phyloP scores from a whole-genome alignment of 2,888 invertebrate species.

The Monochamus alternatus region DNA sequence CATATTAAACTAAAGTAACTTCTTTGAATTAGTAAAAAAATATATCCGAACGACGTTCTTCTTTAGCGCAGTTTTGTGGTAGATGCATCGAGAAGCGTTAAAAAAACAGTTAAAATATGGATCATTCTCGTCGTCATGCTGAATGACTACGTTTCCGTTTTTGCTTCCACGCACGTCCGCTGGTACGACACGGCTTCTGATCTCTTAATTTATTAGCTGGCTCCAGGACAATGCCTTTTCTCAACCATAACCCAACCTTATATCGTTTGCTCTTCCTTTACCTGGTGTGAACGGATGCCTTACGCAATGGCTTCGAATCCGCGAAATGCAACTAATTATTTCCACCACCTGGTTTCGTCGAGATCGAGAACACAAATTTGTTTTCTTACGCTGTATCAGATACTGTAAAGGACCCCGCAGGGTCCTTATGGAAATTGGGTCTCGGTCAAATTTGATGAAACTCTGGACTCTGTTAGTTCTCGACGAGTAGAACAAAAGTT shows the following conservation, averaged over 20 bases:
- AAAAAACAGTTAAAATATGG: constrained; percentile 12
- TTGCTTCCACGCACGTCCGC: constrained; percentile 18
- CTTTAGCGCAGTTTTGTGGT: too few relatives aligned
- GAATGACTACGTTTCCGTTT: constrained; percentile 25
- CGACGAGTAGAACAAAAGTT: too few relatives aligned
- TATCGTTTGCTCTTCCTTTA: neutral
- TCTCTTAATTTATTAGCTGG: constrained; percentile 21
- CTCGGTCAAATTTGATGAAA: too few relatives aligned
- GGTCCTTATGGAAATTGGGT: too few relatives aligned
- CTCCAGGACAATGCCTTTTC: constrained; percentile 18
- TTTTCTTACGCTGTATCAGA: too few relatives aligned
- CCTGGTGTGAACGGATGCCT: neutral
- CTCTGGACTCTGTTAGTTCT: too few relatives aligned
- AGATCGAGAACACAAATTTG: neutral
- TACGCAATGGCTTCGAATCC: neutral
- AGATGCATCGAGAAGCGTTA: neutral
- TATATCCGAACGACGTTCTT: too few relatives aligned
- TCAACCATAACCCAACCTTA: neutral
- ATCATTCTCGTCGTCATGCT: constrained; percentile 16
- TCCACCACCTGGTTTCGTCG: neutral
- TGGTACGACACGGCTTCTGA: constrained; percentile 3
- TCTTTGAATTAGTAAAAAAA: too few relatives aligned
- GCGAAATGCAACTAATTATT: neutral
- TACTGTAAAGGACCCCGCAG: too few relatives aligned
- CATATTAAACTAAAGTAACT: too few relatives aligned